A percentile compares a stretch with the other conserved stretches of the same genome.
Evolutionary conservation across 2,113 vertebrate genomes (phyloP).

Genomic region (Murina feae): DNA sequence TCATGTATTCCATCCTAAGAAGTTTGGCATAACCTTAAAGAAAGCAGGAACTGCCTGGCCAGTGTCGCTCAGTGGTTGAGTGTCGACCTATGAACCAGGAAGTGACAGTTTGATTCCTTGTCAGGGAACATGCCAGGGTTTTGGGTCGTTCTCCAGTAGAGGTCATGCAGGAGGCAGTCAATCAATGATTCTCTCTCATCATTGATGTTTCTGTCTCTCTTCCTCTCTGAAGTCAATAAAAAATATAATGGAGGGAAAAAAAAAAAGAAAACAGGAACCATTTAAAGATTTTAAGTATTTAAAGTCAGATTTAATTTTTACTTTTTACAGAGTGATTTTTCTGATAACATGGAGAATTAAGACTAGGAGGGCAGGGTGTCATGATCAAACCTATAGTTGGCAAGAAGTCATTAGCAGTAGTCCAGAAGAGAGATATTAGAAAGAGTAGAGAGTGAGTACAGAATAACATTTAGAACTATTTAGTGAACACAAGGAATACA

Average conservation of each 20-base stretch:
- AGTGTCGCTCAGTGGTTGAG: too few species aligned
- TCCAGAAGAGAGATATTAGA: not conserved
- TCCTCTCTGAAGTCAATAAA: too few species aligned
- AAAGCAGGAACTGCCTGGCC: not conserved
- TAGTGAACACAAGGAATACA: not conserved
- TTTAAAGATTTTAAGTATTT: not conserved
- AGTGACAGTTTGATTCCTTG: too few species aligned
- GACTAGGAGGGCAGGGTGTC: rapidly evolving
- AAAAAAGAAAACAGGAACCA: not conserved
- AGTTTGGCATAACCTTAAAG: not conserved
- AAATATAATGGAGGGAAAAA: too few species aligned
- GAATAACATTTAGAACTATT: not conserved
- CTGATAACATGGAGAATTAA: not conserved
- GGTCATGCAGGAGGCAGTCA: too few species aligned
- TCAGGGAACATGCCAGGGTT: too few species aligned
- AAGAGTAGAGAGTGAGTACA: not conserved
- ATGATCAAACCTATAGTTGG: not conserved
- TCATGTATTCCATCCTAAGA: not conserved
- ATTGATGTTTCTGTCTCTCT: too few species aligned
- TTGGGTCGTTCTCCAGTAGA: too few species aligned
- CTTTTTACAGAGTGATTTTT: not conserved
- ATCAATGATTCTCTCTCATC: too few species aligned
- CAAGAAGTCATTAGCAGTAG: not conserved
- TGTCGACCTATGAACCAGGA: too few species aligned
- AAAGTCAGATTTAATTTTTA: not conserved